Base-by-base conservation (phyloP, 2,888 invertebrate genomes). In the Bimastos eiseni region DNA sequence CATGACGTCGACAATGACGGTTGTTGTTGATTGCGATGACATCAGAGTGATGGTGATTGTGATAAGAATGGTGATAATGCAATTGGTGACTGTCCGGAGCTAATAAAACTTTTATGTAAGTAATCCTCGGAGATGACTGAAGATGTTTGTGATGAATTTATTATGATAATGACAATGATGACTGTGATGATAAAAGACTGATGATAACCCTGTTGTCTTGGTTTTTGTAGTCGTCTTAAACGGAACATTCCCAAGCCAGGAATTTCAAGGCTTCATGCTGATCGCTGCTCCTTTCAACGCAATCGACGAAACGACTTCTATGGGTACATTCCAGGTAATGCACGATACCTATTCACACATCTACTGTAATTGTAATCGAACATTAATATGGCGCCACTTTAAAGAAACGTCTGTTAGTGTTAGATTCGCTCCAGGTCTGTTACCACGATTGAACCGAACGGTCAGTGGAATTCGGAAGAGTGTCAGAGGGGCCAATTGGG, bases 261-360 rank as follows among this genome's bases (percentile, higher is more conserved):
- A 33, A 17, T 86, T 86, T 36, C 36, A 36, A 37, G 86, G 86
- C 6, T 86, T 86, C 86, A 86, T 86, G 86, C 30, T 86, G 86
- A 33, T 86, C 86, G 86, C 86, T n/a, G 86, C n/a, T 36, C 34
- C 86, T 24, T 21, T 33, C 3, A 86, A 86, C n/a, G 86, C 86
- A 37, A 86, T 86, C 86, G 86, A 86, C 86, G 86, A 86, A 86
- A 37, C 86, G 5, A 86, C 86, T 21, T 34, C 86, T 13, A 34
- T 86, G 86, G 86, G 86, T 37, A 86, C 86, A 33, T 34, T 86
- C 86, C 86, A 86, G 86, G 86, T 86, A 86, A 33, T 36, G 17
- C 37, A 34, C 36, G n/a, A n/a, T 70, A n/a, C 70, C n/a, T n/a
- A n/a, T n/a, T 49, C 21, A 49, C 49, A 15, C 49, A 49, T 4